Percentiles rank a stretch among this genome's conserved stretches.
These are phyloP conservation scores for Tiliacea aurago DNA, from an alignment of 2,888 invertebrate species.

Conservation along the genomic window DNA sequence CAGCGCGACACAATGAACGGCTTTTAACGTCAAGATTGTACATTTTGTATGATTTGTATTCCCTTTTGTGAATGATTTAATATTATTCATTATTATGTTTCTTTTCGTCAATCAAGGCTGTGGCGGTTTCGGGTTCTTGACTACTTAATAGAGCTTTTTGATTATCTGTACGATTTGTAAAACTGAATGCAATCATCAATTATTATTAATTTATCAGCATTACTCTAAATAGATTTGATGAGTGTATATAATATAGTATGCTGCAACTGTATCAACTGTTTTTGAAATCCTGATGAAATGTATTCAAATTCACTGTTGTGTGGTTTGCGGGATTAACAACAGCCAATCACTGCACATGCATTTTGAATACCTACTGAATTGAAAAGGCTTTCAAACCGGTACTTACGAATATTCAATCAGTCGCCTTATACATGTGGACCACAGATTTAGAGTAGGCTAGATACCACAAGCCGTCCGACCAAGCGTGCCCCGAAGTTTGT, in stretches of 20 bases:
- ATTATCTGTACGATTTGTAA: background rate
- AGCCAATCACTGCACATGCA: background rate
- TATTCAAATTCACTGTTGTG: background rate
- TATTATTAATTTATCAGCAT: background rate
- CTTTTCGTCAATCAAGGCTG: conserved; percentile 6
- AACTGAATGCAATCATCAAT: background rate
- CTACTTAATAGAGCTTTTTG: background rate
- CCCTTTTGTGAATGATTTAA: conserved; percentile 42
- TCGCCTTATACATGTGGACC: background rate
- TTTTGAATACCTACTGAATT: background rate
- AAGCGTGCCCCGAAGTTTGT: too few species aligned
- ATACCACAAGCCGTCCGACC: too few species aligned
- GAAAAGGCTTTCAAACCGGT: conserved; percentile 1
- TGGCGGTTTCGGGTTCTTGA: background rate
- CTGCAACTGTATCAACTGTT: background rate
- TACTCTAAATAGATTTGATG: background rate
- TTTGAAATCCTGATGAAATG: background rate
- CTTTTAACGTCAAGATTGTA: conserved; percentile 47
- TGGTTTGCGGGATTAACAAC: conserved; percentile 1
- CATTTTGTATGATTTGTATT: conserved; percentile 48
- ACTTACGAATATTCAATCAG: conserved; percentile 16
- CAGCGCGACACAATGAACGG: conserved; percentile 40
- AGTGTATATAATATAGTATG: background rate
- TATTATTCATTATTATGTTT: conserved; percentile 32
- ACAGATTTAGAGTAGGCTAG: too few species aligned